Conservation (phyloP, 2,888 invertebrate genomes). For the Orchesellides sinensis region DNA sequence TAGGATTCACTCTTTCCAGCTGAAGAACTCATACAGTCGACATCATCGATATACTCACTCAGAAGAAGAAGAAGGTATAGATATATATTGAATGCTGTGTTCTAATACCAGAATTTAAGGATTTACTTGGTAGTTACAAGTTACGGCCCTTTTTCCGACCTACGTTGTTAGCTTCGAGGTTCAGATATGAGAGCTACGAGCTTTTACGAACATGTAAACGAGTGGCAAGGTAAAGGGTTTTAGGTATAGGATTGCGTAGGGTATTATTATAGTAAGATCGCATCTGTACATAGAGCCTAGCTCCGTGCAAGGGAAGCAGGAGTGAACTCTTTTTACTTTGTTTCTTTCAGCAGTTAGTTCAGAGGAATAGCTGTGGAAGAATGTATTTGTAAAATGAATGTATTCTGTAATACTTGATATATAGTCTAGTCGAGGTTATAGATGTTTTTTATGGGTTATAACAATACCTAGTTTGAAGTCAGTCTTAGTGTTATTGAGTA, state of each 20-base stretch:
- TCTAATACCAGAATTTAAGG: neutral
- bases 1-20: neutral
- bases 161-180: constrained; percentile 25
- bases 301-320: neutral
- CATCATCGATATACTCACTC: neutral
- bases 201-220: constrained; percentile 44
- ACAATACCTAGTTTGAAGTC: no score
- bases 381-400: no score
- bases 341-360: constrained; percentile 7
- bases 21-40: neutral
- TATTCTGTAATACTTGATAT: no score
- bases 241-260: constrained; percentile 8
- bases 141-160: constrained; percentile 55
- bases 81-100: neutral
- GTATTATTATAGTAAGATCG: neutral
- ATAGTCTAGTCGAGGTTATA: no score
- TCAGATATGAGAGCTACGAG: constrained; percentile 46
- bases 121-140: no score
- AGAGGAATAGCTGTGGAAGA: no score
- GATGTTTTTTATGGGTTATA: no score
- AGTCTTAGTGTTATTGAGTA: no score
- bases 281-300: neutral
- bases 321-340: constrained; percentile 45
- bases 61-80: neutral
- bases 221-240: constrained; percentile 33